These are phyloP conservation scores for Lagocephalus sceleratus DNA, from an alignment of 2,797 vertebrate genomes.

Conservation along the genomic window DNA sequence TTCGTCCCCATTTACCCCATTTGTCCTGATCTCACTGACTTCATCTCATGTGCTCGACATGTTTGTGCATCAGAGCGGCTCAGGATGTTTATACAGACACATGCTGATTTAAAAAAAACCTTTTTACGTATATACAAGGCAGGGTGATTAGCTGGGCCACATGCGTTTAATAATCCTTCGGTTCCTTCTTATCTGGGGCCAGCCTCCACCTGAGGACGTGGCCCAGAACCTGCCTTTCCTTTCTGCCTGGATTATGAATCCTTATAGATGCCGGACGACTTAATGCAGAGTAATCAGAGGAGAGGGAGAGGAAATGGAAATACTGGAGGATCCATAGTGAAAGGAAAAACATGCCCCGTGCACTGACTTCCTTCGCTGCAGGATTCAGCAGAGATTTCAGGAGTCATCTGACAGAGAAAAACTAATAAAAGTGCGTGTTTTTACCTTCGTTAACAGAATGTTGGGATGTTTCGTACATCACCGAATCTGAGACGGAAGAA, in stretches of 20 bases:
- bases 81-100: constrained; percentile 23
- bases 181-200: constrained; percentile 47
- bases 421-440: too few relatives aligned
- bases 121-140: constrained; percentile 10
- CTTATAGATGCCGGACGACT: constrained; percentile 25
- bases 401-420: too few relatives aligned
- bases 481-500: constrained; percentile 25
- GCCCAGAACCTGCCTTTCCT: constrained; percentile 35
- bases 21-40: constrained; percentile 52
- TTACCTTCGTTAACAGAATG: too few relatives aligned
- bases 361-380: too few relatives aligned
- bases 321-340: neutral
- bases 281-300: constrained; percentile 19
- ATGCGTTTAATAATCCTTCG: constrained; percentile 43
- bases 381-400: too few relatives aligned
- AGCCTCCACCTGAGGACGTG: constrained; percentile 42
- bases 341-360: too few relatives aligned
- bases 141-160: constrained; percentile 37
- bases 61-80: constrained; percentile 30
- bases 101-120: constrained; percentile 48
- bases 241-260: constrained; percentile 29
- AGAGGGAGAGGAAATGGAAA: constrained; percentile 4
- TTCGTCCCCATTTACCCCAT: constrained; percentile 47
- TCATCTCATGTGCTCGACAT: constrained; percentile 38
- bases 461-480: neutral